Base-by-base conservation (phyloP, 2,888 invertebrate species). In the Anthrax anthrax region DNA sequence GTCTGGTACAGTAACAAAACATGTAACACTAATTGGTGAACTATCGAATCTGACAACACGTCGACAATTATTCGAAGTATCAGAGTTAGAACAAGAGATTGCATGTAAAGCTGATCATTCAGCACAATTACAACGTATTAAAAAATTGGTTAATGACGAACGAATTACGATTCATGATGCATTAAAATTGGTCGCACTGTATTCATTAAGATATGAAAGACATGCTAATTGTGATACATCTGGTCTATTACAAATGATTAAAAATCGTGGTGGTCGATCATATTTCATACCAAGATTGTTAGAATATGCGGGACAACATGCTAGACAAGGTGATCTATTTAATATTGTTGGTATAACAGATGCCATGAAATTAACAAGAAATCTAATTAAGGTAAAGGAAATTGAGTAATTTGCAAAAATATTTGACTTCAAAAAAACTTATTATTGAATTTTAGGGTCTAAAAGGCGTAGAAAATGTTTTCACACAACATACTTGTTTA, bases 381-480 rank as follows among this genome's bases (percentile, higher is more conserved):
- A 65, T 53, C 56, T 65, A 4, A 68, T 67, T 41, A 66, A 64
- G 47, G 60, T 60, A 17, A 36, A 42, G 4, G 5, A n/a, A n/a
- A n/a, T n/a, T n/a, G n/a, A n/a, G n/a, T n/a, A n/a, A n/a, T n/a
- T n/a, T n/a, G n/a, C 4, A 34, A 34, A 34, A 34, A 14, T 34
- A 4, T 8, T 34, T 34, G 3, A 8, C 14, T 18, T 9, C 36
- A 32, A 9, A 23, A 23, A 23, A 23, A 23, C 23, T 8, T 6
- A 23, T 6, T 6, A 23, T 6, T 6, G 8, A 23, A 29, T 36
- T 41, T 16, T 60, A 79, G 75, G 89, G 88, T 17, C 71, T 92
- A 18, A 88, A 85, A 70, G 98, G 96, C 2, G 96, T 98, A 0
- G 98, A 99, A 64, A 99, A 99, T 69, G 90, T 99, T 51, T 99